Evolutionary conservation across 2,113 vertebrate species (phyloP), one percentile per base, ranked within the genome.

Genomic region (Ictalurus punctatus): DNA sequence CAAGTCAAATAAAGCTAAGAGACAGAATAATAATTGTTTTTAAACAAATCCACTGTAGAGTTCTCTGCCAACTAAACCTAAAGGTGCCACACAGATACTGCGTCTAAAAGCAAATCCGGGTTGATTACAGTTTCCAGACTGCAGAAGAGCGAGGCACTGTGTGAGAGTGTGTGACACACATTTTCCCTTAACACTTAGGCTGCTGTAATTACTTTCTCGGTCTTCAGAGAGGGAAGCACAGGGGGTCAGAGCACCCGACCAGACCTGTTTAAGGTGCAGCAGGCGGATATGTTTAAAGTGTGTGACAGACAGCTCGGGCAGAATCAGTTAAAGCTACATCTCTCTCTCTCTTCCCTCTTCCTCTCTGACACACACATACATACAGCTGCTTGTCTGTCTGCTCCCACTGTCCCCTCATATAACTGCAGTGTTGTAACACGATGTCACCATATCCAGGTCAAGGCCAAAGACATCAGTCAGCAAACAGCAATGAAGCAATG

Each of bases 191-290:
- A 91, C 91, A 91, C 91, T 92, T 91, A 92, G 92, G 91, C 92
- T 93, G 84, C 90, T 93, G 92, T 94, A 95, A 95, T 95, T 95
- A 94, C 93, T 94, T 91, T 93, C 37, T 79, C 79, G 71, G 83
- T 90, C 88, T 92, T 93, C 89, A 74, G 92, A 93, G 93, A 93
- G 83, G 65, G 76, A 85, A 83, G 89, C 87, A 85, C 85, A 84
- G 92, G 88, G 91, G 91, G 90, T 87, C 82, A 91, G 88, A 78
- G 86, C 83, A 86, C 48, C 86, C 88, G 83, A 89, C 84, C 83
- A 67, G 1, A 90, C 34, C 54, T 27, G 74, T 86, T 88, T 89
- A 87, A 90, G 71, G 88, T 88, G 83, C 85, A 71, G 85, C 54
- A 61, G 86, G 13, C 65, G 78, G 83, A 89, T 90, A 59, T 73